Conservation (phyloP, 2,797 vertebrate species). For the Nothura maculosa region DNA sequence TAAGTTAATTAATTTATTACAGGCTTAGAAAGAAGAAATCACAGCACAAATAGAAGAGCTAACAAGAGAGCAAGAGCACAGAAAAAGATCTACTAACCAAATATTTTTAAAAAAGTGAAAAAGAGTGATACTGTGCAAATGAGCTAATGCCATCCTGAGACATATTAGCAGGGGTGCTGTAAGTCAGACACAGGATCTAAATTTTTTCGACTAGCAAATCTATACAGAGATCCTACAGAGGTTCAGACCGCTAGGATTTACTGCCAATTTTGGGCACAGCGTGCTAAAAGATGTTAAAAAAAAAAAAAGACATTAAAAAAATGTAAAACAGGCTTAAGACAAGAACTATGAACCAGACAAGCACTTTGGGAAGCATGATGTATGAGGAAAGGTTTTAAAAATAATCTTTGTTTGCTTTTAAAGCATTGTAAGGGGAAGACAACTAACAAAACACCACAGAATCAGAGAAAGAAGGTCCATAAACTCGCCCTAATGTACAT, state of each 20-base stretch:
- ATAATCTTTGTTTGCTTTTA: conserved; percentile 1
- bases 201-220: neutral
- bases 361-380: neutral
- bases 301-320: too few species aligned
- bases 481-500: neutral
- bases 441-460: neutral
- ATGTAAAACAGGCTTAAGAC: too few species aligned
- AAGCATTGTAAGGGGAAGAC: neutral
- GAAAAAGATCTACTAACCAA: neutral
- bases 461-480: neutral
- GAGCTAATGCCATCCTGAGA: neutral
- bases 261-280: neutral
- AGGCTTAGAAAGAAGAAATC: neutral
- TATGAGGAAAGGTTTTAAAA: conserved; percentile 17
- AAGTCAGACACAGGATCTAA: neutral
- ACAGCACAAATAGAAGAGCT: neutral
- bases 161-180: neutral
- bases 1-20: neutral
- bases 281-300: too few species aligned
- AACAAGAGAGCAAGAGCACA: neutral
- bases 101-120: neutral
- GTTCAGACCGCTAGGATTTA: neutral
- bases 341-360: neutral
- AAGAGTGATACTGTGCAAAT: neutral
- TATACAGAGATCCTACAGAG: neutral